Evolutionary conservation across 2,888 invertebrate species (phyloP).

Genomic region (Drosophila silvestris): DNA sequence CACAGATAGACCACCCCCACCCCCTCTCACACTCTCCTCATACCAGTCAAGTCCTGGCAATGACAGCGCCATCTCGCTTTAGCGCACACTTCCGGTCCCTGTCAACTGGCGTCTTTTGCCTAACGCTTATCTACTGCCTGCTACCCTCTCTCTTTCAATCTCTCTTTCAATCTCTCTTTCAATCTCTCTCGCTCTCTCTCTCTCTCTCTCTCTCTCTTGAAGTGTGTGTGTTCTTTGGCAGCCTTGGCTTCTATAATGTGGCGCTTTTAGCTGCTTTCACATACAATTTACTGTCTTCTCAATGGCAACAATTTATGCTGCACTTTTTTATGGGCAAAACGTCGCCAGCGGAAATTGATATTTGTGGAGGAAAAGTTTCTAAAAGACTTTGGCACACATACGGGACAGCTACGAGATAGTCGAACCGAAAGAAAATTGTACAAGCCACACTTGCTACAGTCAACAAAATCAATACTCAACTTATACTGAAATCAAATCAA

Average conservation of each 20-base stretch:
- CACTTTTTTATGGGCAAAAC: conserved; percentile 69
- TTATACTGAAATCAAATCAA: not conserved
- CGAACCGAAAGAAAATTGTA: not conserved
- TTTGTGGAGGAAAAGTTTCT: conserved; percentile 69
- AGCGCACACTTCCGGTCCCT: conserved; percentile 71
- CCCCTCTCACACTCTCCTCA: not conserved
- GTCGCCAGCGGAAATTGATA: conserved; percentile 81
- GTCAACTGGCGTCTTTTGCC: conserved; percentile 30
- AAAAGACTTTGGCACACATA: conserved; percentile 66
- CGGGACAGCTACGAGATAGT: conserved; percentile 13
- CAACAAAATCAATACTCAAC: not conserved
- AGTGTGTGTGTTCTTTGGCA: conserved; percentile 14
- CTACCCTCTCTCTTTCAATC: conserved; percentile 1
- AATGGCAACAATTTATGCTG: conserved; percentile 77
- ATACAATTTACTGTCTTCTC: conserved; percentile 79
- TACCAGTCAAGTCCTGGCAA: conserved; percentile 20
- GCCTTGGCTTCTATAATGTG: conserved; percentile 54
- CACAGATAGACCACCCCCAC: conserved; percentile 2
- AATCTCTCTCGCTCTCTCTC: not conserved
- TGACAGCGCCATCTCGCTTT: conserved; percentile 76
- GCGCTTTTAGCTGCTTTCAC: conserved; percentile 79
- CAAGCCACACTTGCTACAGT: conserved; percentile 6
- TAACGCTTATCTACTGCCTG: conserved; percentile 39
- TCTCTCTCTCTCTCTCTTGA: not conserved
- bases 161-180: not conserved